Percentiles rank a stretch among this genome's conserved stretches.
phyloP scores from a whole-genome alignment of 37 sponge, comb jelly and placozoan genomes.

The Cliona cf. orientalis region DNA sequence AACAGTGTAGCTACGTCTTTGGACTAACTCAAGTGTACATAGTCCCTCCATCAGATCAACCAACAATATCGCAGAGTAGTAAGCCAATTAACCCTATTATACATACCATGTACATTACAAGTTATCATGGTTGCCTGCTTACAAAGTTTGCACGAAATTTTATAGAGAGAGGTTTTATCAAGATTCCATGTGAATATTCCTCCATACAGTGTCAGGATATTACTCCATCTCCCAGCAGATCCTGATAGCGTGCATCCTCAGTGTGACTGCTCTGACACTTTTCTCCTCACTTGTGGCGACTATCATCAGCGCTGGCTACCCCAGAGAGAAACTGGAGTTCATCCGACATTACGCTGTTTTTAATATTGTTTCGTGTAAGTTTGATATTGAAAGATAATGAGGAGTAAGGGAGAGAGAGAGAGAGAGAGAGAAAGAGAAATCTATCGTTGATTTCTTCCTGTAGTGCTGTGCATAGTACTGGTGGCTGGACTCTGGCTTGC shows the following conservation, averaged over 20 bases:
- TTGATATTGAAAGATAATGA: neutral
- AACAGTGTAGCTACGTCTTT: conserved; percentile 37
- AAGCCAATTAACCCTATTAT: too few relatives aligned
- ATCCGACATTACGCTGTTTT: conserved; percentile 82
- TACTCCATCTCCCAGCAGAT: conserved; percentile 73
- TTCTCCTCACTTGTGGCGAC: conserved; percentile 66
- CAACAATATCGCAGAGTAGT: too few relatives aligned
- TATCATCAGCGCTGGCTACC: conserved; percentile 76
- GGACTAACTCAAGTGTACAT: conserved; percentile 48
- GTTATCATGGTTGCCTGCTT: too few relatives aligned
- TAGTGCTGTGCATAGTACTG: conserved; percentile 76
- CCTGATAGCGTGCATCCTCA: conserved; percentile 74
- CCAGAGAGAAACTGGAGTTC: conserved; percentile 82
- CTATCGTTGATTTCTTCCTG: neutral
- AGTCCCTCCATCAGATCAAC: too few relatives aligned
- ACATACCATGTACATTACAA: too few relatives aligned
- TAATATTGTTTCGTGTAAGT: conserved; percentile 85
- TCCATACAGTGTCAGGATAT: conserved; percentile 62
- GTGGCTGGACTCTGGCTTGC: conserved; percentile 83
- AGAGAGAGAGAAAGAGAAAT: neutral
- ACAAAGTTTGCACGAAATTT: too few relatives aligned
- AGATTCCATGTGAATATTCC: too few relatives aligned
- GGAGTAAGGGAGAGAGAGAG: neutral
- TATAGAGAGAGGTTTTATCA: too few relatives aligned
- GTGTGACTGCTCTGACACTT: conserved; percentile 58